Conservation (phyloP, 2,888 invertebrate genomes). For the Macrosiphum euphorbiae region DNA sequence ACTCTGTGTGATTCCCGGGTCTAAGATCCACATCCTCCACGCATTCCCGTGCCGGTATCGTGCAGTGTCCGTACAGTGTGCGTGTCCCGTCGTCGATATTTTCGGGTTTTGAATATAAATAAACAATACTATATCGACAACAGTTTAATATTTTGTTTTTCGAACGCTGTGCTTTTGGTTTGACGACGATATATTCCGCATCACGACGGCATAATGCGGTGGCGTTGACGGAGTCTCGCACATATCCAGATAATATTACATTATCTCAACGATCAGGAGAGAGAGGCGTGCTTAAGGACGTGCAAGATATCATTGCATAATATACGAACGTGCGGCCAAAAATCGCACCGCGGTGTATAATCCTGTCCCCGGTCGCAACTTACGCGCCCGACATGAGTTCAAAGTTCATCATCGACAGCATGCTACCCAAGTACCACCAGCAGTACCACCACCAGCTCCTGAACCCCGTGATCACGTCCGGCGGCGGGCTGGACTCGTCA, state of each 20-base stretch:
- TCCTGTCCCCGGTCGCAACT: background rate
- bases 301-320: background rate
- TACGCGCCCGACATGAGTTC: constrained; percentile 83
- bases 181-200: background rate
- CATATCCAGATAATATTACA: background rate
- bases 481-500: constrained; percentile 80
- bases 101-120: background rate
- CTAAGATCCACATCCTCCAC: background rate
- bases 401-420: constrained; percentile 98
- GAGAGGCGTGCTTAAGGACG: background rate
- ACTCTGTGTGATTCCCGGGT: background rate
- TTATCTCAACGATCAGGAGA: too few relatives aligned
- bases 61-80: background rate
- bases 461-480: constrained; percentile 72
- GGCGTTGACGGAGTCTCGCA: background rate
- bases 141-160: background rate
- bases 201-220: background rate
- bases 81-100: background rate
- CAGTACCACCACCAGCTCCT: constrained; percentile 80
- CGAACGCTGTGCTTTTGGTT: background rate
- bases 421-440: constrained; percentile 93
- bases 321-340: background rate
- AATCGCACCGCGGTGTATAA: background rate
- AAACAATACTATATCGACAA: background rate
- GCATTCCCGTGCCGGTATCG: background rate